Percentiles rank a stretch among this genome's conserved stretches.
These are phyloP conservation scores for Drosophila santomea DNA, from an alignment of 1,140 invertebrate species.

Conservation along the genomic window DNA sequence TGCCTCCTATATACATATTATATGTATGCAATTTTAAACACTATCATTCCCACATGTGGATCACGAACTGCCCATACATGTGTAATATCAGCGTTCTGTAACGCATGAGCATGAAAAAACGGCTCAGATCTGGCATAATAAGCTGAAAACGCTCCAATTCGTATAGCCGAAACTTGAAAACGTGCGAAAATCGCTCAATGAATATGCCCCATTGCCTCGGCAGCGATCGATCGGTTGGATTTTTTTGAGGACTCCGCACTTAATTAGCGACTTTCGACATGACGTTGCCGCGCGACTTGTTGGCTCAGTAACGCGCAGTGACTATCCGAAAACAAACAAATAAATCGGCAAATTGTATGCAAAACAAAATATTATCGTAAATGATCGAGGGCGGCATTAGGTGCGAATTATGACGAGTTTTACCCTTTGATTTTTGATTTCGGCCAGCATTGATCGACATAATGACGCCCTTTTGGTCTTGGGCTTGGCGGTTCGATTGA, in stretches of 20 bases:
- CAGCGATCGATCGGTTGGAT: constrained; percentile 16
- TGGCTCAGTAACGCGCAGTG: constrained; percentile 21
- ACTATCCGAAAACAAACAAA: constrained; percentile 38
- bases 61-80: constrained; percentile 57
- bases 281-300: constrained; percentile 60
- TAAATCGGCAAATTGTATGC: constrained; percentile 59
- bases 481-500: constrained; percentile 17
- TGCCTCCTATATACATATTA: neutral
- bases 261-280: constrained; percentile 67
- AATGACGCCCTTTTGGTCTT: constrained; percentile 4
- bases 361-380: constrained; percentile 80
- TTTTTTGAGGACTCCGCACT: constrained; percentile 46
- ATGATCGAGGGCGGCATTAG: constrained; percentile 68
- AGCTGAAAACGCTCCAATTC: neutral
- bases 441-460: constrained; percentile 32
- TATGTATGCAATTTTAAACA: constrained; percentile 8
- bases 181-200: constrained; percentile 67
- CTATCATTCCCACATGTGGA: constrained; percentile 43
- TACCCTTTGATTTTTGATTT: constrained; percentile 27
- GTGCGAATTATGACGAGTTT: constrained; percentile 71
- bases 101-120: constrained; percentile 1
- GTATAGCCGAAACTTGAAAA: constrained; percentile 34
- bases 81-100: constrained; percentile 53
- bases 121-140: neutral
- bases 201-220: constrained; percentile 48